phyloP scores from a whole-genome alignment of 2,113 vertebrate genomes.

The Oxyura jamaicensis region DNA sequence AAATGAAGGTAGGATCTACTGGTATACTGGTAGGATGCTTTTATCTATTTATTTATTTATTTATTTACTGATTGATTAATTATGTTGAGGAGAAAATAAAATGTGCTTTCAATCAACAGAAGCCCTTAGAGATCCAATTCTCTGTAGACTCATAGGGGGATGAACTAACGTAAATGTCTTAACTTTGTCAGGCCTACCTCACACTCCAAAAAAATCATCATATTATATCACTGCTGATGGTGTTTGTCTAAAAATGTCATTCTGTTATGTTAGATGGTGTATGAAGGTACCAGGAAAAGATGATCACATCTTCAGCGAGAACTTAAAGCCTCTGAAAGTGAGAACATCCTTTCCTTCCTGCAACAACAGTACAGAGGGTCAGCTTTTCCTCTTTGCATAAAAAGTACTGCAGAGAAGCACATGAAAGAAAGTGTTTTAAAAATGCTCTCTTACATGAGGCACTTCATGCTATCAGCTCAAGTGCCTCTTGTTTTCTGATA shows the following conservation, averaged over 20 bases:
- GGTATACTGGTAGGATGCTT: not conserved
- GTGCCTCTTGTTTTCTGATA: not conserved
- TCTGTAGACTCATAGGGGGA: not conserved
- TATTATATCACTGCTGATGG: not conserved
- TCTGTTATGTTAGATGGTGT: not conserved
- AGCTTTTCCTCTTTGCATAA: not conserved
- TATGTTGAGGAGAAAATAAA: not conserved
- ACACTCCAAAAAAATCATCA: not conserved
- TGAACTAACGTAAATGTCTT: not conserved
- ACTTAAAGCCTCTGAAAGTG: not conserved
- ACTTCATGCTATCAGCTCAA: not conserved
- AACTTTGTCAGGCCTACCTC: not conserved
- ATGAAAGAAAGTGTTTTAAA: not conserved
- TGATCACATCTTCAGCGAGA: not conserved
- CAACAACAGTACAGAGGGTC: not conserved
- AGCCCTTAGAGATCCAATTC: not conserved
- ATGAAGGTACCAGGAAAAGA: not conserved
- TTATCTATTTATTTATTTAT: not conserved
- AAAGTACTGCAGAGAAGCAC: not conserved
- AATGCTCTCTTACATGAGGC: not conserved
- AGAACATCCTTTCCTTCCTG: not conserved
- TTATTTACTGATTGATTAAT: not conserved
- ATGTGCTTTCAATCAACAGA: not conserved
- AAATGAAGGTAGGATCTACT: not conserved
- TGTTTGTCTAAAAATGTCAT: not conserved